Base-by-base conservation (phyloP, 2,113 vertebrate species). In the Burhinus oedicnemus region DNA sequence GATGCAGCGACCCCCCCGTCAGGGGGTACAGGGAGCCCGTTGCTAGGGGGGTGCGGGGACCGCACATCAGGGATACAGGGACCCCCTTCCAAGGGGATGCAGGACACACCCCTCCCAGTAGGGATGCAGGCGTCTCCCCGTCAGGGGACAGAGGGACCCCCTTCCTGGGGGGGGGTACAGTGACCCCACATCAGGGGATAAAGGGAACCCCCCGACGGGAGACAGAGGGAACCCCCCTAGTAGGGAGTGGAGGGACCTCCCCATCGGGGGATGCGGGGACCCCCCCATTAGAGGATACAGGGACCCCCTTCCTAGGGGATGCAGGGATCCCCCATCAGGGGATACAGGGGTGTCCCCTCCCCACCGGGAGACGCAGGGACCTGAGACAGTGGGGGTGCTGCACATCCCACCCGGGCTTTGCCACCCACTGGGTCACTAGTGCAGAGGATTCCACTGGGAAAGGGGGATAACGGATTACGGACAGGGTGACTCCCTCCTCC, bases 381-480 rank as follows among this genome's bases (percentile, higher is more conserved):
- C 27, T 9, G 1, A 11, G 22, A 5, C 8, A 25, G 26, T 22
- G 44, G n/a, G 30, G 23, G 15, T 11, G 44, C 38, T 7, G 57
- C 44, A 11, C 2, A 1, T 12, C 21, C 55, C 19, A 2, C 30
- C 38, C 71, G 6, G 6, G 27, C 38, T 82, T n/a, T 20, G 14
- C 78, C 26, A 19, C 36, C 40, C 68, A 8, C 17, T 0, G 0
- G 36, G 10, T 38, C 32, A 0, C 62, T 12, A 2, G 13, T 7
- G 60, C 17, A 5, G 71, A 57, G 27, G 17, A 22, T 66, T 61
- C 51, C 13, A 3, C 34, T 12, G 30, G 51, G 45, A 57, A 40
- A 29, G n/a, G 18, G 54, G 47, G 34, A 25, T 1, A 1, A 22
- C 1, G 52, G 52, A 8, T 49, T 20, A 19, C 34, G 42, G 68